Evolutionary conservation across 2,797 vertebrate genomes (phyloP), one percentile per base, ranked within the genome.

Genomic region (Squalus acanthias): DNA sequence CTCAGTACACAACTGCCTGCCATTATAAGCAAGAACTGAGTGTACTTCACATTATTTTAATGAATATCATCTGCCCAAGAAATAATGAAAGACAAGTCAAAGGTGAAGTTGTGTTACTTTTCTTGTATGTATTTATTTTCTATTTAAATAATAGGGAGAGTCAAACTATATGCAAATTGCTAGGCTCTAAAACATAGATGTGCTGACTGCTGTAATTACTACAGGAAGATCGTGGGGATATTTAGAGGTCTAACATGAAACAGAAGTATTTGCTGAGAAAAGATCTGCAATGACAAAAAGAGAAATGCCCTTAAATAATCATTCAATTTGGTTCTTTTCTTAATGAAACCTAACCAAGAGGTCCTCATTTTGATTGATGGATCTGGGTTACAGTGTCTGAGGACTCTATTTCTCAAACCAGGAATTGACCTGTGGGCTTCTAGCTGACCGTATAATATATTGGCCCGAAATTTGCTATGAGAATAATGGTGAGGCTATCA

Each of bases 81-180:
- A 65, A 65, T 93, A 93, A 93, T 65, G 89, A 67, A 67, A 93
- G n/a, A 22, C 60, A 93, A 93, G 15, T 93, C 17, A 65, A 93
- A 93, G n/a, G 33, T 93, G 33, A 67, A 24, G 63, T 65, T 39
- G 33, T 39, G n/a, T 10, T 33, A 65, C 33, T 67, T 93, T 8
- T 7, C 89, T 92, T 8, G 20, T 39, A 67, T 22, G 9, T 7
- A 91, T 20, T 93, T 67, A 93, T 67, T 39, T 39, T 39, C 33
- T 20, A 67, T 17, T 33, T 93, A 93, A 93, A 65, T 67, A 67
- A 93, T 39, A 20, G n/a, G 89, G 60, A 67, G 33, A 92, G 12
- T 82, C 79, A 39, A 93, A 39, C n/a, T 3, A 39, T 17, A 13
- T 63, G 26, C 3, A 92, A 65, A 65, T 15, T 65, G 33, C 24